Conservation (phyloP, 2,797 vertebrate genomes). For the Girardinus metallicus region DNA sequence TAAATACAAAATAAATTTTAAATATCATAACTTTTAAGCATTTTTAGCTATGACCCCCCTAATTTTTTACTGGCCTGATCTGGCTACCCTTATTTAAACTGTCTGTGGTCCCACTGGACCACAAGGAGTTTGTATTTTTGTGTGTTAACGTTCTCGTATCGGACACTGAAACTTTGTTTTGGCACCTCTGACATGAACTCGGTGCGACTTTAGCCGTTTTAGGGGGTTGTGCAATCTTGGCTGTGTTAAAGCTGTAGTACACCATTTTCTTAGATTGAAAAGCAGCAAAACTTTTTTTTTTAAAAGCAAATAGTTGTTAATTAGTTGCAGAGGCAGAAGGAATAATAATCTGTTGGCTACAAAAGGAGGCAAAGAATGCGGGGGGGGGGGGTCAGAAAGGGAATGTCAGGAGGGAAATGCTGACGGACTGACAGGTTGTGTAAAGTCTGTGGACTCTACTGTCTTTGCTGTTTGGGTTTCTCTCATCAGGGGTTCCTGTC, state of each 20-base stretch:
- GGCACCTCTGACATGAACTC: background rate
- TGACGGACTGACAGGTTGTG: constrained; percentile 60
- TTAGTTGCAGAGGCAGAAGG: constrained; percentile 2
- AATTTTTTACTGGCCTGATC: too few species aligned
- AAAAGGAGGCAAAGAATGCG: constrained; percentile 27
- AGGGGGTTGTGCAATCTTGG: background rate
- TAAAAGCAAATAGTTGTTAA: background rate
- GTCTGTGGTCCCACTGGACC: too few species aligned
- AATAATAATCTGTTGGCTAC: constrained; percentile 11
- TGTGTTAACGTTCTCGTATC: background rate
- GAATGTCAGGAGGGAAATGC: constrained; percentile 46
- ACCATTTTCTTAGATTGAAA: background rate
- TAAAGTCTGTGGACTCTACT: constrained; percentile 61
- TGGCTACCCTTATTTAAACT: too few species aligned
- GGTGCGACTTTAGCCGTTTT: background rate
- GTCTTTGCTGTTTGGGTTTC: constrained; percentile 71
- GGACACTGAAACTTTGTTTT: background rate
- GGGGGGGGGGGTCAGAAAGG: constrained; percentile 23
- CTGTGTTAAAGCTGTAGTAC: background rate
- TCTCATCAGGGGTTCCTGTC: constrained; percentile 72
- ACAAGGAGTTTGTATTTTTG: background rate
- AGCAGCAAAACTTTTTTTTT: background rate
- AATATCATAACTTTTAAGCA: too few species aligned
- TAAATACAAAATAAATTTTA: too few species aligned
- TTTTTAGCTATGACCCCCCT: too few species aligned